A percentile compares a stretch with the other conserved stretches of the same genome.
These are phyloP conservation scores for Sthenelais limicola DNA, from an alignment of 2,888 invertebrate species.

Conservation along the genomic window DNA sequence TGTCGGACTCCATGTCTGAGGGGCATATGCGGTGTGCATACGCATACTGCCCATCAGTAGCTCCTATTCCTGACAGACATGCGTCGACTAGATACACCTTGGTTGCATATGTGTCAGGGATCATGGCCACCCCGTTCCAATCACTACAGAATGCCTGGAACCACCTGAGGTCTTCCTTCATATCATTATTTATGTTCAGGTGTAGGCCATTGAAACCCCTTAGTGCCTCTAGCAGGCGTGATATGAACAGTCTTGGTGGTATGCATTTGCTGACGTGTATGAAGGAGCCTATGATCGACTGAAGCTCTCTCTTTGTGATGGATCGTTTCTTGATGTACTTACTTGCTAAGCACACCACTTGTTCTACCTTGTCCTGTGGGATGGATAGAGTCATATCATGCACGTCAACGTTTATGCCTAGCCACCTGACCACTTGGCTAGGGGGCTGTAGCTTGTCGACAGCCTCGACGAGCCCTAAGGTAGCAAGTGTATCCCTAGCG, in stretches of 20 bases:
- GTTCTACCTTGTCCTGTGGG: not conserved
- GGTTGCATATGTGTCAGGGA: conserved; percentile 1
- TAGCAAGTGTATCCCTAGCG: no score
- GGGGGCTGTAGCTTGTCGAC: no score
- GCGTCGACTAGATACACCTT: no score
- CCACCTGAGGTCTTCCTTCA: not conserved
- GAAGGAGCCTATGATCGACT: not conserved
- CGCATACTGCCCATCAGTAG: no score
- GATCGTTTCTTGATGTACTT: not conserved
- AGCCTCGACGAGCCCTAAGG: no score
- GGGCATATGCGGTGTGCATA: no score
- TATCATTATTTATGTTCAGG: conserved; percentile 8
- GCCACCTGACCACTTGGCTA: no score
- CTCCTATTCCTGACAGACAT: no score
- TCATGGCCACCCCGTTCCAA: not conserved
- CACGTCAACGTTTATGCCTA: no score
- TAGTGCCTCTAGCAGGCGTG: not conserved
- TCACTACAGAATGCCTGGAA: not conserved
- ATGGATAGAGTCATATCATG: not conserved
- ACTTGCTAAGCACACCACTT: no score
- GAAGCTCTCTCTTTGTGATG: not conserved
- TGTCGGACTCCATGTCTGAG: no score
- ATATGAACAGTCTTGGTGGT: not conserved
- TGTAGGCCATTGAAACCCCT: not conserved
- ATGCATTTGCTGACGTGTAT: not conserved